Conservation (phyloP, 37 sponge, comb jelly and placozoan genomes). For the Halisarca cf. caerulea region DNA sequence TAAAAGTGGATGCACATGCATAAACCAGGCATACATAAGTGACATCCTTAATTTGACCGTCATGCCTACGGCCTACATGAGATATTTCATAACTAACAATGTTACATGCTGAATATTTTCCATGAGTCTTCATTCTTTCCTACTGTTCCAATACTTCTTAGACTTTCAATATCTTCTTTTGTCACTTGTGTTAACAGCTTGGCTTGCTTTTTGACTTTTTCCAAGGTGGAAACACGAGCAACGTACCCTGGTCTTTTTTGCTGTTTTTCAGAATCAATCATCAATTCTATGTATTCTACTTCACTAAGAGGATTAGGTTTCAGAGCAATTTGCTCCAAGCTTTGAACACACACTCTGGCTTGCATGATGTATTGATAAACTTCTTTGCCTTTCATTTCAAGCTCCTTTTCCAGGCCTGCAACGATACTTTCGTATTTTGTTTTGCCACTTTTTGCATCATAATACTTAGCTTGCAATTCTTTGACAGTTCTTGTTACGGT, state of each 20-base stretch:
- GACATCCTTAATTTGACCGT: too few relatives aligned
- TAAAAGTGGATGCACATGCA: too few relatives aligned
- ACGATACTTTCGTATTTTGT: neutral
- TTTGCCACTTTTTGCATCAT: slow-evolving; percentile 13
- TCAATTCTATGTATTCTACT: slow-evolving; percentile 75
- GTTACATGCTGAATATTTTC: too few relatives aligned
- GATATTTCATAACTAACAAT: too few relatives aligned
- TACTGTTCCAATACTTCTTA: too few relatives aligned
- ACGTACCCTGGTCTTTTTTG: slow-evolving; percentile 46
- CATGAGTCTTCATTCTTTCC: too few relatives aligned
- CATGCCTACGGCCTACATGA: too few relatives aligned
- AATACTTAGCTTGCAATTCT: neutral
- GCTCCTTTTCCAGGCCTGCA: neutral
- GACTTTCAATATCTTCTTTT: neutral
- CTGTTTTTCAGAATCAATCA: slow-evolving; percentile 67
- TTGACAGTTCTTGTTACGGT: neutral
- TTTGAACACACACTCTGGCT: neutral
- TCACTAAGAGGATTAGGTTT: slow-evolving; percentile 65
- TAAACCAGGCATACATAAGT: too few relatives aligned
- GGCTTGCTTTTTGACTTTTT: slow-evolving; percentile 35
- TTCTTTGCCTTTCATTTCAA: neutral
- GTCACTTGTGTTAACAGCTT: slow-evolving; percentile 6
- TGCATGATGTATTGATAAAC: neutral
- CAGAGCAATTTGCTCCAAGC: slow-evolving; percentile 65
- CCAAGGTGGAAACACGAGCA: slow-evolving; percentile 37